phyloP scores from a whole-genome alignment of 2,888 invertebrate species.

The Tupiocoris notatus region DNA sequence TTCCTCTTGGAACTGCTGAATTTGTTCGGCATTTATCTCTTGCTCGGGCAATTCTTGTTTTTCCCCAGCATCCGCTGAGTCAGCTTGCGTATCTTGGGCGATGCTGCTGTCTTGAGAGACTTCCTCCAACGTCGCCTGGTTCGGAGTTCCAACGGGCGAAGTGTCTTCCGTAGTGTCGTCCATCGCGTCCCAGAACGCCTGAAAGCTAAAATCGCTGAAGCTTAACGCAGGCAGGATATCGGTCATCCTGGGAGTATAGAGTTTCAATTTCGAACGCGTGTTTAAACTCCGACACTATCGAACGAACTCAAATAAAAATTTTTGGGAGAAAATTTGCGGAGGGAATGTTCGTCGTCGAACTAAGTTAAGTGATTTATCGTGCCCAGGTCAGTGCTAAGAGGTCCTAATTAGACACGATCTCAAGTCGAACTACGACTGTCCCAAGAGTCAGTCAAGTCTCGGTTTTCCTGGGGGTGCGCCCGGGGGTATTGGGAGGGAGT shows the following conservation, averaged over 20 bases:
- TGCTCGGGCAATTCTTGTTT: not conserved
- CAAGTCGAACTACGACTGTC: not conserved
- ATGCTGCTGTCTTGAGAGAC: slow-evolving; percentile 11
- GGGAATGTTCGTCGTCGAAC: no score
- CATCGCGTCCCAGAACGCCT: slow-evolving; percentile 26
- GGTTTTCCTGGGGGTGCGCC: not conserved
- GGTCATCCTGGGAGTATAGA: slow-evolving; percentile 22
- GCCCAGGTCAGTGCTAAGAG: not conserved
- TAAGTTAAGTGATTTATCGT: no score
- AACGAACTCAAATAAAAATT: no score
- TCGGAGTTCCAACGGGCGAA: not conserved
- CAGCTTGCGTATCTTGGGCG: not conserved
- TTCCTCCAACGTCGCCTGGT: slow-evolving; percentile 12
- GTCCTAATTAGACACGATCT: not conserved
- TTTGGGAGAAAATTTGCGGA: no score
- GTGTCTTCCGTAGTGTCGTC: slow-evolving; percentile 21
- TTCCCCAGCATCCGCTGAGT: not conserved
- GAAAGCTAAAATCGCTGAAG: slow-evolving; percentile 27
- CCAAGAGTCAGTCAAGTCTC: not conserved
- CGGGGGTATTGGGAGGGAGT: not conserved
- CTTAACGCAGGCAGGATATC: slow-evolving; percentile 23
- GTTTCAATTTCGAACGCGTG: no score
- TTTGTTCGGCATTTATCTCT: not conserved
- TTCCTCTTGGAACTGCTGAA: not conserved
- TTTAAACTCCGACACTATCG: no score